Conservation (phyloP, 2,888 invertebrate species). For the Tinea trinotella region DNA sequence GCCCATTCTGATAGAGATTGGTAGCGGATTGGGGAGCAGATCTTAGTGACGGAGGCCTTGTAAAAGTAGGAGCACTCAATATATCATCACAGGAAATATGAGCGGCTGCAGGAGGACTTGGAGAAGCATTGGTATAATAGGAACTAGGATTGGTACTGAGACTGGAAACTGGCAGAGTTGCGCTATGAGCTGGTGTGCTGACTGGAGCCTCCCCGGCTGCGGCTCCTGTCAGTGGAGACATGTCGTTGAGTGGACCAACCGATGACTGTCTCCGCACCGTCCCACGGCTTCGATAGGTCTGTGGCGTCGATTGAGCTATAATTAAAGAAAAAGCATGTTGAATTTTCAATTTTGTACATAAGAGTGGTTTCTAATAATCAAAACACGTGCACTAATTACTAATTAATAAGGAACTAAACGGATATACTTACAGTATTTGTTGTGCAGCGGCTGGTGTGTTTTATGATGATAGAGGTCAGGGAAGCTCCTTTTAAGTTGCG, state of each 20-base stretch:
- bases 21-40: slow-evolving; percentile 65
- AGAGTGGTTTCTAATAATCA: neutral
- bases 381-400: slow-evolving; percentile 1
- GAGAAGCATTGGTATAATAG: slow-evolving; percentile 75
- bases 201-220: slow-evolving; percentile 45
- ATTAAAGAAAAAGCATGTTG: neutral
- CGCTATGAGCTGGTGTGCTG: slow-evolving; percentile 63
- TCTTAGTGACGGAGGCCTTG: slow-evolving; percentile 51
- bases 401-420: neutral
- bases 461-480: slow-evolving; percentile 86
- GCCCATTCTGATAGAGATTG: slow-evolving; percentile 57
- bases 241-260: slow-evolving; percentile 72
- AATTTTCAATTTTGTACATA: neutral
- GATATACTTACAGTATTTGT: slow-evolving; percentile 76
- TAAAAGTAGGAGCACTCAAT: slow-evolving; percentile 43
- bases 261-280: slow-evolving; percentile 76
- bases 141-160: slow-evolving; percentile 68
- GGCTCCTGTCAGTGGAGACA: slow-evolving; percentile 56
- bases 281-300: slow-evolving; percentile 70
- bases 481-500: slow-evolving; percentile 90
- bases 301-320: slow-evolving; percentile 76
- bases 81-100: slow-evolving; percentile 65
- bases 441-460: slow-evolving; percentile 83
- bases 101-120: slow-evolving; percentile 68
- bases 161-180: slow-evolving; percentile 68